A percentile compares a stretch with the other conserved stretches of the same genome.
Conservation (phyloP, 2,113 vertebrate genomes). For the Hippopotamus amphibius region DNA sequence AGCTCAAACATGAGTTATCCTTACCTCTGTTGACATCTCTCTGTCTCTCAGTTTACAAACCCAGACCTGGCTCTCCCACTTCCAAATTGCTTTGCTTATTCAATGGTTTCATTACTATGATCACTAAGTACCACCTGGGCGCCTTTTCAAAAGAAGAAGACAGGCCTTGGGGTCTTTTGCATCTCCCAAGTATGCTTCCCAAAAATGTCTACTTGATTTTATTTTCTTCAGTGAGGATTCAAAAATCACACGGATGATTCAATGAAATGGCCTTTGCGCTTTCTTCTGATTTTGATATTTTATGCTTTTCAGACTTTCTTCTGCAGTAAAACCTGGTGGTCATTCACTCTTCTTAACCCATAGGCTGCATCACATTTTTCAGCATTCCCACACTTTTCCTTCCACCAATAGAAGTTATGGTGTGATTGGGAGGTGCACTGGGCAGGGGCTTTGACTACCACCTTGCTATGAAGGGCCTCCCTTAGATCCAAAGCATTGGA, state of each 20-base stretch:
- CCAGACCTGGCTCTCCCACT: neutral
- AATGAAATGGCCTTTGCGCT: neutral
- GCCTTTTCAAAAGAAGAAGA: neutral
- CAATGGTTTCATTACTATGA: neutral
- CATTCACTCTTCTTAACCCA: neutral
- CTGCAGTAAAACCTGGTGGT: neutral
- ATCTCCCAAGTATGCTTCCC: neutral
- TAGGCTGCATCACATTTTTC: neutral
- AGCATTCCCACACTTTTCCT: neutral
- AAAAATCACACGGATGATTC: neutral
- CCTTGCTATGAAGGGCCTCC: neutral
- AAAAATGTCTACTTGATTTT: neutral
- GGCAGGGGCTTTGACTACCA: neutral
- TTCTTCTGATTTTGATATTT: slow-evolving; percentile 19
- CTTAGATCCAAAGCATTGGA: slow-evolving; percentile 40
- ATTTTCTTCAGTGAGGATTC: neutral
- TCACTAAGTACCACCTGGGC: neutral
- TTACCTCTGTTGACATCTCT: neutral
- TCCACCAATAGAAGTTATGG: neutral
- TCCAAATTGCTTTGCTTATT: neutral
- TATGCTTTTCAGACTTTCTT: neutral
- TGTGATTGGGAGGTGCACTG: neutral
- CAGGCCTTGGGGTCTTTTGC: neutral
- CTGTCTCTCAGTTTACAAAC: neutral
- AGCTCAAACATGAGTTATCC: neutral